Evolutionary conservation across 2,888 invertebrate genomes (phyloP).

Genomic region (Perdita meconis): DNA sequence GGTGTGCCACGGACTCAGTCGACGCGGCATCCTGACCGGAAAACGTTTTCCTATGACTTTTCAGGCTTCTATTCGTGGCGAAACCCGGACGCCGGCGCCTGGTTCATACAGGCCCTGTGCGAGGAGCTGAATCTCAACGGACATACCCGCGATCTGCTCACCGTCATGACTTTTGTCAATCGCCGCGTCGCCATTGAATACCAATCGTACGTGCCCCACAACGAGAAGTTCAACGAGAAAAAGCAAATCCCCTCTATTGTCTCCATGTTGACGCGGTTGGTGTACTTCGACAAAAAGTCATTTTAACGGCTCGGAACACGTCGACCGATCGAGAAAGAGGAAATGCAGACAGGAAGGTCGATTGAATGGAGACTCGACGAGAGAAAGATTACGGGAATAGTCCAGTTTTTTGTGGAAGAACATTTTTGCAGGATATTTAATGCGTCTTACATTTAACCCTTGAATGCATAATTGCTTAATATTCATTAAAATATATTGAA

Average conservation of each 20-base stretch:
- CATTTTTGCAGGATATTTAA: too few species aligned
- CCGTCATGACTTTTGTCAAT: conserved; percentile 87
- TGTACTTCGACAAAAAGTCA: conserved; percentile 82
- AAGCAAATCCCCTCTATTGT: conserved; percentile 90
- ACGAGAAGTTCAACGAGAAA: conserved; percentile 85
- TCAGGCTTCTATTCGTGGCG: conserved; percentile 89
- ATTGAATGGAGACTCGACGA: neutral
- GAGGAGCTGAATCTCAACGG: conserved; percentile 85
- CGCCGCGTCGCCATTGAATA: conserved; percentile 88
- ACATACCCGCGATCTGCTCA: conserved; percentile 86
- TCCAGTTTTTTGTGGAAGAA: too few species aligned
- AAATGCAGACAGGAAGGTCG: neutral
- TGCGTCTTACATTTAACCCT: too few species aligned
- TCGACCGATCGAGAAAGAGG: neutral
- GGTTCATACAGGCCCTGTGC: conserved; percentile 90
- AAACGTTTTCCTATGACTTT: conserved; percentile 64
- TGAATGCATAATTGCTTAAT: too few species aligned
- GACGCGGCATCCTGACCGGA: conserved; percentile 12
- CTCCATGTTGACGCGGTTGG: conserved; percentile 87
- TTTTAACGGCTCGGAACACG: neutral
- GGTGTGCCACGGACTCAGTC: neutral
- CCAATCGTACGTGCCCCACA: conserved; percentile 85
- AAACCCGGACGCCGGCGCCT: conserved; percentile 88
- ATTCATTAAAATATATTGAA: too few species aligned
- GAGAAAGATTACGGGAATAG: too few species aligned